Base-by-base conservation (phyloP, 2,888 invertebrate genomes). In the Acronicta psi region DNA sequence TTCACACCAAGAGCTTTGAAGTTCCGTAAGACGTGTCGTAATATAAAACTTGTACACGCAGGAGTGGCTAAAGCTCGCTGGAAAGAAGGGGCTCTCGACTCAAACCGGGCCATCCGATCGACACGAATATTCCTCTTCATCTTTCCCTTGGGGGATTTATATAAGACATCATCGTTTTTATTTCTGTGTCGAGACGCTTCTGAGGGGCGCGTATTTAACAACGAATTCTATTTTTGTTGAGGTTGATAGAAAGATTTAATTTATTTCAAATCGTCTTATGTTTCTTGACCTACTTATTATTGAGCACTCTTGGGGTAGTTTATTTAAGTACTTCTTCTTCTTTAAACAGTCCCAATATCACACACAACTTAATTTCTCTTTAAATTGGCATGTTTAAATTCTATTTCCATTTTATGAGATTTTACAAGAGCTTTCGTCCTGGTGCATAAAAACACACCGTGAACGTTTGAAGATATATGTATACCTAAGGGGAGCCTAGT, bases 41-140 rank as follows among this genome's bases (percentile, higher is more conserved):
- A 80, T 81, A 81, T 79, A 80, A 81, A 81, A 82, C 73, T 84
- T 76, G 70, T 75, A 66, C 69, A 68, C 56, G 56, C 52, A 71
- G 63, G 77, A 87, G 86, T 73, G 79, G 72, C 84, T 69, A 74
- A 74, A 78, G 81, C 75, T 74, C 73, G 71, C 38, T 55, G 53
- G 50, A 66, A 64, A 75, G 79, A 73, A 86, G 84, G 42, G 80
- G 77, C 86, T 74, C 86, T 88, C 62, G 61, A 61, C 67, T 60
- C 56, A 75, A 89, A 87, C 82, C 85, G 82, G 89, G 88, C 75
- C 87, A 84, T 85, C 84, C 77, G 83, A 87, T 86, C 81, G 78
- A 79, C 77, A 72, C 77, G 74, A 79, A 79, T 78, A 81, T 72
- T 74, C 53, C 62, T 65, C 66, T 66, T 63, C 64, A 53, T 50